A percentile compares a stretch with the other conserved stretches of the same genome.
phyloP scores from a whole-genome alignment of 2,113 vertebrate genomes.

The Burhinus bistriatus region DNA sequence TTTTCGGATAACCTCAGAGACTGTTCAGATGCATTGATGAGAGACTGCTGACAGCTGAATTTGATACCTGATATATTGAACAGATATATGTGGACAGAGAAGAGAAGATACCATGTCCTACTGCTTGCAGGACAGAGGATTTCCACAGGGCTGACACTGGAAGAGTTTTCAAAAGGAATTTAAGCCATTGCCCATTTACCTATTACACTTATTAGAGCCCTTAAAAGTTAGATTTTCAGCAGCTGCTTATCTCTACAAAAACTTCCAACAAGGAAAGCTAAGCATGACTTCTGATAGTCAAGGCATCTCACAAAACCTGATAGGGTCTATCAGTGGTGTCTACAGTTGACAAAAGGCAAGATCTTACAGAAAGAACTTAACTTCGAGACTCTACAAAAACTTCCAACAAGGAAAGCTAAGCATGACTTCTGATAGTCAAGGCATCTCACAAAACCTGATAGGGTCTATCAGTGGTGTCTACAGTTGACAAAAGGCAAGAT shows the following conservation, averaged over 20 bases:
- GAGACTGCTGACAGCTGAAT: background rate
- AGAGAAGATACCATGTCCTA: background rate
- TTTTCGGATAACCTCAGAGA: background rate
- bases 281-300: background rate
- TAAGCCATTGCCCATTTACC: background rate
- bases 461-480: background rate
- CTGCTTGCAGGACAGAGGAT: background rate
- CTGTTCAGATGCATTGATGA: background rate
- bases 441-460: background rate
- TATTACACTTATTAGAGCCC: background rate
- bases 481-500: background rate
- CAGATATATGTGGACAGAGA: background rate
- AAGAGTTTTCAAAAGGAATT: background rate
- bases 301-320: background rate
- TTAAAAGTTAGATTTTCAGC: background rate
- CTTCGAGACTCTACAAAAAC: background rate
- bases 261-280: background rate
- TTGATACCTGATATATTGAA: background rate
- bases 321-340: background rate
- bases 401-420: background rate
- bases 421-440: background rate
- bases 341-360: background rate
- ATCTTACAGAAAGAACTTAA: background rate
- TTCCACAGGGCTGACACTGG: background rate
- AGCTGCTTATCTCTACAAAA: background rate